phyloP scores from a whole-genome alignment of 2,888 invertebrate species.

The Lasioglossum calceatum region DNA sequence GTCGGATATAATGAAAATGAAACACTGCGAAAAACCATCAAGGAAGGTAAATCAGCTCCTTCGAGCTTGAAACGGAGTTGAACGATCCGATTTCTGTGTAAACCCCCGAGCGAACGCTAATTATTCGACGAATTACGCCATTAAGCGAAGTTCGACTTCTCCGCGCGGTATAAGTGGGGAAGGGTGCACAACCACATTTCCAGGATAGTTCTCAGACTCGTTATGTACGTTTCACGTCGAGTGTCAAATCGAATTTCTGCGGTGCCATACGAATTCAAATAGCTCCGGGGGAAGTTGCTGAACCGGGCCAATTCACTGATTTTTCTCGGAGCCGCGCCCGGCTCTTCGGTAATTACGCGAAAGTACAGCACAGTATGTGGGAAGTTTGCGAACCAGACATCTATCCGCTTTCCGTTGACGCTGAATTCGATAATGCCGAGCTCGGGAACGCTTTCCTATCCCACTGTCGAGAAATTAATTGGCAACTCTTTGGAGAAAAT shows the following conservation, averaged over 20 bases:
- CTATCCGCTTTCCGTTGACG: conserved; percentile 19
- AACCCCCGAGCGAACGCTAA: conserved; percentile 55
- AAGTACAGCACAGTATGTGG: conserved; percentile 39
- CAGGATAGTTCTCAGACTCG: conserved; percentile 71
- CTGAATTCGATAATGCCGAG: conserved; percentile 57
- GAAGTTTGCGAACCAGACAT: conserved; percentile 47
- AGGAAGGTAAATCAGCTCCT: conserved; percentile 32
- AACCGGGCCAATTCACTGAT: conserved; percentile 57
- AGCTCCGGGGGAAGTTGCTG: conserved; percentile 63
- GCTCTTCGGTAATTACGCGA: conserved; percentile 49
- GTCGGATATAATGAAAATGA: not conserved
- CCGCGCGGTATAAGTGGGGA: conserved; percentile 16
- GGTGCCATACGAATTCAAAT: conserved; percentile 71
- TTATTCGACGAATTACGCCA: conserved; percentile 70
- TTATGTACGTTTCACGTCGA: conserved; percentile 73
- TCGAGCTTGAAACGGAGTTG: conserved; percentile 13
- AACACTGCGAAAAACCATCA: not conserved
- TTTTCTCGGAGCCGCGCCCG: conserved; percentile 51
- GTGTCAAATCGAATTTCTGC: conserved; percentile 74
- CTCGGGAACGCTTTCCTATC: not conserved
- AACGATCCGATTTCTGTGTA: conserved; percentile 46
- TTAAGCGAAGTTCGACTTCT: conserved; percentile 65
- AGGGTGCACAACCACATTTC: conserved; percentile 26
- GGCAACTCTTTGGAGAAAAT: conserved; percentile 23
- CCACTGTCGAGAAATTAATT: conserved; percentile 36